Base-by-base conservation (phyloP, 2,797 vertebrate genomes). In the Allobates femoralis region DNA sequence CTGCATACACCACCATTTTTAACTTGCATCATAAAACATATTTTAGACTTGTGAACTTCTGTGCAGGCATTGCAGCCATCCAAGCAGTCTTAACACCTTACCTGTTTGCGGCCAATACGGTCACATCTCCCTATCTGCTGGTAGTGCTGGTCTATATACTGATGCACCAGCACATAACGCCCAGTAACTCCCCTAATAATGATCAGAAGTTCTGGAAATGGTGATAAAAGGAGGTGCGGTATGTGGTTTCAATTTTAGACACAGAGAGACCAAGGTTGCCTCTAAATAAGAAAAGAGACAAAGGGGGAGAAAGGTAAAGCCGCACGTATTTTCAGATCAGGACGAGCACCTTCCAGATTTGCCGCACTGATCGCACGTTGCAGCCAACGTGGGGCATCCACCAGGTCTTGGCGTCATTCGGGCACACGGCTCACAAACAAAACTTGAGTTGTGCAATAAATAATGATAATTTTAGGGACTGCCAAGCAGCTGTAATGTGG, bases 391-490 rank as follows among this genome's bases (percentile, higher is more conserved):
- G 1, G 41, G 26, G 14, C 23, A 16, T 74, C 18, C 71, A 23
- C 2, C 67, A 74, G 71, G 41, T 50, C 71, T 34, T 5, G 67
- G 34, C 2, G 67, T 41, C 32, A 41, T 71, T n/a, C 67, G 41
- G 21, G 3, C 64, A 53, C 30, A 53, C 66, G 50, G 51, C 64
- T 4, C 14, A 21, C 30, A 71, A 34, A 34, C 32, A 64, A 69
- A 66, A 69, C 51, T 11, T 19, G 80, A 37, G 53, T 82, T 71
- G 53, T 34, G 34, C 67, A 71, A 50, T 18, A 50, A 30, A 69
- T 30, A 41, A 56, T 71, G 50, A 26, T 32, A 14, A 30, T 53
- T 73, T 30, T 41, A 5, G 34, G 67, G 67, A 71, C 67, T 32
- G 62, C 79, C n/a, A 71, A 37, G 64, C 46, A 69, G 64, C 28